These are phyloP conservation scores for Drosophila percnosoma DNA, from an alignment of 2,888 invertebrate species.

Conservation along the genomic window DNA sequence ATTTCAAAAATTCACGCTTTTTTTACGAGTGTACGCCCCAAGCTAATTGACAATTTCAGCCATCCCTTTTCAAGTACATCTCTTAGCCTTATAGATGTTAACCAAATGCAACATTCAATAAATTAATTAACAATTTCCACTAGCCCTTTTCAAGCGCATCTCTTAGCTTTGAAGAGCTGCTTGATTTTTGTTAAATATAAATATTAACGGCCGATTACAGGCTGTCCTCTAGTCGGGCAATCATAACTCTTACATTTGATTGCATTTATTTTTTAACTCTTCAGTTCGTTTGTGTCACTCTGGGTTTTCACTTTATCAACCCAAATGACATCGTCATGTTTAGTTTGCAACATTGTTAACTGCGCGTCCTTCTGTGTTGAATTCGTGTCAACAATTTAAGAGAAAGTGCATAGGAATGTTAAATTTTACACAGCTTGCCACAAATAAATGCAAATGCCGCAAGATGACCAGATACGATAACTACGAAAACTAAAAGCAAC, in stretches of 20 bases:
- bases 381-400: conserved; percentile 30
- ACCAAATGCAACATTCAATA: no score
- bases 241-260: neutral
- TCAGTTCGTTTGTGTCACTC: neutral
- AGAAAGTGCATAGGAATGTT: conserved; percentile 1
- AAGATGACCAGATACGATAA: neutral
- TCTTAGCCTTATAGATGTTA: no score
- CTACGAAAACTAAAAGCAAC: neutral
- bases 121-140: neutral
- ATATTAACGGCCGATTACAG: neutral
- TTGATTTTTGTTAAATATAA: neutral
- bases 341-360: conserved; percentile 6
- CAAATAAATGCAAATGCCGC: neutral
- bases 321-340: conserved; percentile 6
- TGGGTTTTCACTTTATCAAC: neutral
- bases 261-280: conserved; percentile 12
- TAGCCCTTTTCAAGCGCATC: neutral
- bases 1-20: no score
- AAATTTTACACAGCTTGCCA: conserved; percentile 1
- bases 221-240: neutral
- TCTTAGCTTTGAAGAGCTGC: no score
- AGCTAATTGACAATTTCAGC: neutral
- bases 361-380: conserved; percentile 8
- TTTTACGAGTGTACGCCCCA: neutral
- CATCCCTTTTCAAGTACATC: no score